Percentiles rank a stretch among this genome's conserved stretches.
Evolutionary conservation across 2,113 vertebrate species (phyloP).

Genomic region (Agelaius phoeniceus): DNA sequence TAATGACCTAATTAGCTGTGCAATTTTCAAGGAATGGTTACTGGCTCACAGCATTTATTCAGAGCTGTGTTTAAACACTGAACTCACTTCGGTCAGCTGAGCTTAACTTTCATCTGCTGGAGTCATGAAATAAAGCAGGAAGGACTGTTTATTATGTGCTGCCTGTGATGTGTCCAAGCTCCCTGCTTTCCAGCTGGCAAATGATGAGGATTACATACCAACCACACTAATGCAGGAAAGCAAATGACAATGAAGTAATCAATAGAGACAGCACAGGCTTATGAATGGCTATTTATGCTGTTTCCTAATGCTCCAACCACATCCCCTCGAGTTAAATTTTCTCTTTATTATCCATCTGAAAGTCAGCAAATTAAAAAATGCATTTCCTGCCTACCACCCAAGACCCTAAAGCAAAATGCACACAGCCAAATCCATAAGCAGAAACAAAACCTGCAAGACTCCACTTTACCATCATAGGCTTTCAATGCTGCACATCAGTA

Average conservation of each 20-base stretch:
- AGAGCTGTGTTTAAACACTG: background rate
- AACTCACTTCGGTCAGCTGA: background rate
- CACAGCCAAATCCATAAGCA: background rate
- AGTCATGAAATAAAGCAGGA: background rate
- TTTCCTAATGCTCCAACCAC: background rate
- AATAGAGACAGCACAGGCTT: conserved; percentile 11
- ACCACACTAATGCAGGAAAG: background rate
- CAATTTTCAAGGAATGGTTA: background rate
- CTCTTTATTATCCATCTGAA: background rate
- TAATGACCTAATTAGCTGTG: background rate
- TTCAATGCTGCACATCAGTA: background rate
- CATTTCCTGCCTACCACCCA: background rate
- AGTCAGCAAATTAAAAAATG: conserved; percentile 20
- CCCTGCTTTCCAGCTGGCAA: conserved; percentile 2
- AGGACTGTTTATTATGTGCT: background rate
- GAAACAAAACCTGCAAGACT: background rate
- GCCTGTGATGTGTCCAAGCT: background rate
- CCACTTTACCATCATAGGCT: background rate
- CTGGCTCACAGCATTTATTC: background rate
- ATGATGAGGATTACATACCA: background rate
- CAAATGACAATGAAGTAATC: conserved; percentile 37
- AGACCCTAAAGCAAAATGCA: background rate
- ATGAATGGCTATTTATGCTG: background rate
- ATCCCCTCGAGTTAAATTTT: background rate
- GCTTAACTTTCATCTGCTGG: background rate